A percentile compares a stretch with the other conserved stretches of the same genome.
Conservation (phyloP, 2,797 vertebrate genomes). For the Pteropus rufus region DNA sequence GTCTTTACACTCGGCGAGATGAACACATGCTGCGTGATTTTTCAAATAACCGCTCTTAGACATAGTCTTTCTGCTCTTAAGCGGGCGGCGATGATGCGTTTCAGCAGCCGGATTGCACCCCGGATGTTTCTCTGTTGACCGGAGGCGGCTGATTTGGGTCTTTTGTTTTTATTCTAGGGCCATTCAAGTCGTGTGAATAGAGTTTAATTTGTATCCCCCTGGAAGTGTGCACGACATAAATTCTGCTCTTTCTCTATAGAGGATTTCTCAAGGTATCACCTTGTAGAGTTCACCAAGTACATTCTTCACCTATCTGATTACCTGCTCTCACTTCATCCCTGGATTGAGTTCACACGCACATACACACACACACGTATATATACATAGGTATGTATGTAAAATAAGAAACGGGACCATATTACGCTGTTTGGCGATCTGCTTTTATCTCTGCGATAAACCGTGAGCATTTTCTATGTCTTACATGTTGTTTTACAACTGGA, state of each 20-base stretch:
- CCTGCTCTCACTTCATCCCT: neutral
- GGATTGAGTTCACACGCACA: neutral
- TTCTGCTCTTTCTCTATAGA: neutral
- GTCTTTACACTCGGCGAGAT: neutral
- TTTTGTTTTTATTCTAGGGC: conserved; percentile 23
- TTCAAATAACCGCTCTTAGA: neutral
- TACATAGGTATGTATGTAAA: neutral
- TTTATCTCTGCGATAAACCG: neutral
- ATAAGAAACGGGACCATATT: neutral
- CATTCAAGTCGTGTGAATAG: neutral
- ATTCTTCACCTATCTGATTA: neutral
- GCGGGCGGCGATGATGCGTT: neutral
- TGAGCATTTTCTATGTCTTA: neutral
- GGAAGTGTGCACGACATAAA: neutral
- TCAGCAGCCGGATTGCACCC: neutral
- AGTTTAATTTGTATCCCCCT: conserved; percentile 14
- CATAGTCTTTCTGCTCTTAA: neutral
- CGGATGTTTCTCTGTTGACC: neutral
- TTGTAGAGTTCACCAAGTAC: neutral
- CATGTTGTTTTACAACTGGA: neutral
- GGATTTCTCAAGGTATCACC: neutral
- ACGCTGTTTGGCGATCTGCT: neutral
- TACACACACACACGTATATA: too few relatives aligned
- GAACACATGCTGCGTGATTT: neutral
- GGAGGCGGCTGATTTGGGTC: neutral